Base-by-base conservation (phyloP, 2,888 invertebrate species). In the Embidobia sp. region DNA sequence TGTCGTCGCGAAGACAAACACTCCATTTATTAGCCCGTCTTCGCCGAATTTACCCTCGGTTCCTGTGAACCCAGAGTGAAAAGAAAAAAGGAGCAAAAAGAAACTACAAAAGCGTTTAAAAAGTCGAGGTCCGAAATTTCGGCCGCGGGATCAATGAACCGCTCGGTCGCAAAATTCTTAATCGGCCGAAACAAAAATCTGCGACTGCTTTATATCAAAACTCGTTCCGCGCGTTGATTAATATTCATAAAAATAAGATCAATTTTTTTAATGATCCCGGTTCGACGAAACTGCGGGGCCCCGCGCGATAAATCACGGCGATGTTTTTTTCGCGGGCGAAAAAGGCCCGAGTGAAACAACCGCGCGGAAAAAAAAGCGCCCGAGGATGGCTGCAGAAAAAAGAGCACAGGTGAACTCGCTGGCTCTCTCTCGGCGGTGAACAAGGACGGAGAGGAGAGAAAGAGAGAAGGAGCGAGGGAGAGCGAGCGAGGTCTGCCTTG, bases 171-270 rank as follows among this genome's bases (percentile, higher is more conserved):
- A 37, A 42, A 49, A 51, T 51, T 13, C 48, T 48, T 57, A 57
- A 57, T 49, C 57, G 37, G 49, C 2, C 57, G 31, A 44, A 61
- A 59, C 70, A 63, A 55, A 72, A 72, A 46, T 55, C 15, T 6
- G 35, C 46, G 44, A 53, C 29, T 53, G 67, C 48, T 57, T 55
- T 66, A 46, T 53, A 66, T 37, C 37, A 55, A 72, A 63, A 72
- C 72, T 63, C 48, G 72, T 72, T 72, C 26, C 57, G 33, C 66
- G 66, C 53, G 61, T 59, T 63, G 63, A 72, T 72, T 64, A 73
- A 73, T 73, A 73, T 73, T 73, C 63, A 72, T 46, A 57, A 55
- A 72, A 72, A 72, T 63, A 72, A 72, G 72, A 72, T 72, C 72
- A 72, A 55, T 61, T 72, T 72, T 72, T 72, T 72, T 72, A 72